Evolutionary conservation across 2,113 vertebrate genomes (phyloP).

Genomic region (Turdus rufiventris): DNA sequence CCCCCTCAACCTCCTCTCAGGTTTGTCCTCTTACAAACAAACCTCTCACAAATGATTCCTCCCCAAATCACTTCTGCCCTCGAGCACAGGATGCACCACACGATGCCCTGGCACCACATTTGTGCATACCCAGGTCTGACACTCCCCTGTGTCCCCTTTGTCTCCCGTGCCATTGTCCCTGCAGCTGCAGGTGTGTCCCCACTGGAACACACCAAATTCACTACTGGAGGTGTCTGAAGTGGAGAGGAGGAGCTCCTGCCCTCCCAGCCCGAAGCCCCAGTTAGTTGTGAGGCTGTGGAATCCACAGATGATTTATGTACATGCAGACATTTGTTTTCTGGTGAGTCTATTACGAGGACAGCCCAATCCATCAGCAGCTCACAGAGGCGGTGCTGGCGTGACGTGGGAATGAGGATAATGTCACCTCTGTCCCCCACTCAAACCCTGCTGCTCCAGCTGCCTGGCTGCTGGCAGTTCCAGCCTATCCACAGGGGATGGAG

Average conservation of each 20-base stretch:
- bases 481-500: not conserved
- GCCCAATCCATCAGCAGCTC: constrained; percentile 29
- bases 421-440: not conserved
- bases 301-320: constrained; percentile 4
- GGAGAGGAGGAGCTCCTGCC: not conserved
- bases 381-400: not conserved
- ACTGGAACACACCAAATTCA: accelerated
- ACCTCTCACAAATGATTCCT: not conserved
- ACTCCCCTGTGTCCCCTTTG: not conserved
- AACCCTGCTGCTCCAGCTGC: not conserved
- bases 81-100: accelerated
- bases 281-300: not conserved
- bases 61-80: not conserved
- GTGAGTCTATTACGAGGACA: not conserved
- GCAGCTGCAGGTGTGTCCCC: not conserved
- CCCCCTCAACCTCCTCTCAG: not conserved
- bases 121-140: not conserved
- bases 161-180: not conserved
- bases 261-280: not conserved
- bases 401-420: not conserved
- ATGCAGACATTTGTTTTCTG: constrained; percentile 27
- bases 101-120: accelerated
- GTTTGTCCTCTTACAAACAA: not conserved
- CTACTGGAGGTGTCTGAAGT: not conserved
- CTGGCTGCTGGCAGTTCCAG: not conserved